Evolutionary conservation across 2,113 vertebrate genomes (phyloP).

Genomic region (Emydura subglobosa): DNA sequence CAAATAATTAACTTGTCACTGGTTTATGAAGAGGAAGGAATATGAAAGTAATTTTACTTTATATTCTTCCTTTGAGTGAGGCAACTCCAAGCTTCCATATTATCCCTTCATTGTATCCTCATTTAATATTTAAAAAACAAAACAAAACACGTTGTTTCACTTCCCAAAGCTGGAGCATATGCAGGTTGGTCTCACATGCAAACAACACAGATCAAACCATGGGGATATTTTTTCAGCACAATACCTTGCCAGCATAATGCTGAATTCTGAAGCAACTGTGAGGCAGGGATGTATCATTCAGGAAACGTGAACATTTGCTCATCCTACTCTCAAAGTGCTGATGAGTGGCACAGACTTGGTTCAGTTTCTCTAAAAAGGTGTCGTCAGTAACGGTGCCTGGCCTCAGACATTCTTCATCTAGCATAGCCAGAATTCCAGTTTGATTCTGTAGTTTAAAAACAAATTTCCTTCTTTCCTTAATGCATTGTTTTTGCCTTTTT

Average conservation of each 20-base stretch:
- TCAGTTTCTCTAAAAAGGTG: constrained; percentile 97
- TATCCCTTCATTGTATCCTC: neutral
- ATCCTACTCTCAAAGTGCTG: constrained; percentile 97
- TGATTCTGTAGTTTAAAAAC: constrained; percentile 78
- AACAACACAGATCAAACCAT: accelerated
- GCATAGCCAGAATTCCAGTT: constrained; percentile 97
- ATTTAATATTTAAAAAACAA: neutral
- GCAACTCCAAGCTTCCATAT: neutral
- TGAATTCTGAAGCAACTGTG: constrained; percentile 98
- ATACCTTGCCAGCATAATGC: constrained; percentile 97
- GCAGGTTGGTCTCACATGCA: too few relatives aligned
- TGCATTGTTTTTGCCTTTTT: neutral
- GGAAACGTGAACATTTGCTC: constrained; percentile 95
- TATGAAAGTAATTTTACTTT: neutral
- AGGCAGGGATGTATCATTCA: constrained; percentile 94
- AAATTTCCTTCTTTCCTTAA: constrained; percentile 50
- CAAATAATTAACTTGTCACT: neutral
- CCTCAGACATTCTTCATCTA: constrained; percentile 96
- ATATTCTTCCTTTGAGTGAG: neutral
- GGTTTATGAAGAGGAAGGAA: neutral
- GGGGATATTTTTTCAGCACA: accelerated
- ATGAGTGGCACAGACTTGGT: constrained; percentile 95
- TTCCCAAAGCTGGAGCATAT: neutral
- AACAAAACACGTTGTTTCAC: neutral
- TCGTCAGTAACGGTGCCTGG: constrained; percentile 95